phyloP scores from a whole-genome alignment of 2,888 invertebrate species.

The Erebia palarica region DNA sequence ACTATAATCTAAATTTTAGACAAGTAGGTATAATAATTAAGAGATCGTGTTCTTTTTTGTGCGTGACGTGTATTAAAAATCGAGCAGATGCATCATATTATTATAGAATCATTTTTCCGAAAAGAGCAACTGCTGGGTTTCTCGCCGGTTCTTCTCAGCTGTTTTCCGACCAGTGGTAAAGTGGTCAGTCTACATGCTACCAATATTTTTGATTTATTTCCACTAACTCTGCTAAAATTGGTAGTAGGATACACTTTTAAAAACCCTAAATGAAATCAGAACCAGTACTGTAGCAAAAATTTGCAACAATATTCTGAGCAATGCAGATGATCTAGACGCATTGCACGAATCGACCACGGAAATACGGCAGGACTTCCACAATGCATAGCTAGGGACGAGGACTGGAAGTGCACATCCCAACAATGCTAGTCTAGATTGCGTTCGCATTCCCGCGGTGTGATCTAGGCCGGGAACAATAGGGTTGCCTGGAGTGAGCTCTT shows the following conservation, averaged over 20 bases:
- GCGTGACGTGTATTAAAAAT: too few relatives aligned
- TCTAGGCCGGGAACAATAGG: slow-evolving; percentile 75
- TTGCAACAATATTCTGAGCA: slow-evolving; percentile 23
- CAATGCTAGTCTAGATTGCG: slow-evolving; percentile 74
- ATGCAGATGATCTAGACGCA: slow-evolving; percentile 31
- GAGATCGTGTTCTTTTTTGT: too few relatives aligned
- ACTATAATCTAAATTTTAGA: too few relatives aligned
- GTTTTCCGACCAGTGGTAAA: too few relatives aligned
- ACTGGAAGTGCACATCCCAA: slow-evolving; percentile 61
- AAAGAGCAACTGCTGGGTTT: too few relatives aligned
- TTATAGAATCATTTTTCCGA: too few relatives aligned
- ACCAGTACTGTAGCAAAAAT: neutral
- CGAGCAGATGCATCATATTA: too few relatives aligned
- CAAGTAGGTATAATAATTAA: too few relatives aligned
- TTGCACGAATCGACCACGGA: slow-evolving; percentile 42
- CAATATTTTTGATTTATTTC: too few relatives aligned
- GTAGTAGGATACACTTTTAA: neutral
- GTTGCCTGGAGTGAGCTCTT: slow-evolving; percentile 65
- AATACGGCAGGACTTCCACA: slow-evolving; percentile 40
- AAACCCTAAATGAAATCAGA: neutral
- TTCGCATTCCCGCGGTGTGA: slow-evolving; percentile 67
- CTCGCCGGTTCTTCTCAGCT: too few relatives aligned
- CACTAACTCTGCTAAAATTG: too few relatives aligned
- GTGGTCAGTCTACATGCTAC: too few relatives aligned
- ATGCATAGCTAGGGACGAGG: slow-evolving; percentile 38